phyloP scores from a whole-genome alignment of 2,113 vertebrate genomes.

The Neogale vison region DNA sequence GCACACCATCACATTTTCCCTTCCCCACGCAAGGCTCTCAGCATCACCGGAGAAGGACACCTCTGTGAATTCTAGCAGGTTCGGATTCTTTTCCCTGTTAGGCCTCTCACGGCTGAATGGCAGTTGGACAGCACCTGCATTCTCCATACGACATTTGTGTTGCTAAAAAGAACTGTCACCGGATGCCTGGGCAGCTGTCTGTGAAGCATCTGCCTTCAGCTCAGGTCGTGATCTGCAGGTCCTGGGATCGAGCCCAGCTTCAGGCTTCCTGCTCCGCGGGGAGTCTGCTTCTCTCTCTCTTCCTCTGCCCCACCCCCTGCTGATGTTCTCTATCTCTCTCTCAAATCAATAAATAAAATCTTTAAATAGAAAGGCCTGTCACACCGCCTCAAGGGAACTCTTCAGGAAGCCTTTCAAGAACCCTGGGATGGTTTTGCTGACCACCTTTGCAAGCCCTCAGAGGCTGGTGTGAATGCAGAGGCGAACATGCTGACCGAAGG shows the following conservation, averaged over 20 bases:
- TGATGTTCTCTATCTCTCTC: no score
- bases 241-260: background rate
- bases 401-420: background rate
- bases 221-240: background rate
- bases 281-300: no score
- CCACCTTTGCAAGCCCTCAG: no score
- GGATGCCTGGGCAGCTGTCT: background rate
- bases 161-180: background rate
- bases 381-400: background rate
- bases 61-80: background rate
- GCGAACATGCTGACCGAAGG: accelerated
- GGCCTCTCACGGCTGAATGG: accelerated
- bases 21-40: background rate
- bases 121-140: no score
- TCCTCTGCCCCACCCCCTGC: no score
- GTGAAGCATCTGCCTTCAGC: background rate
- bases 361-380: background rate
- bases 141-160: background rate
- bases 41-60: background rate
- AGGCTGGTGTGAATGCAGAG: background rate
- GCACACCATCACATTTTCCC: background rate
- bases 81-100: background rate
- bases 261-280: no score
- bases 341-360: background rate
- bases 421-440: background rate